Base-by-base conservation (phyloP, 2,888 invertebrate genomes). In the Lasioglossum figueresi region DNA sequence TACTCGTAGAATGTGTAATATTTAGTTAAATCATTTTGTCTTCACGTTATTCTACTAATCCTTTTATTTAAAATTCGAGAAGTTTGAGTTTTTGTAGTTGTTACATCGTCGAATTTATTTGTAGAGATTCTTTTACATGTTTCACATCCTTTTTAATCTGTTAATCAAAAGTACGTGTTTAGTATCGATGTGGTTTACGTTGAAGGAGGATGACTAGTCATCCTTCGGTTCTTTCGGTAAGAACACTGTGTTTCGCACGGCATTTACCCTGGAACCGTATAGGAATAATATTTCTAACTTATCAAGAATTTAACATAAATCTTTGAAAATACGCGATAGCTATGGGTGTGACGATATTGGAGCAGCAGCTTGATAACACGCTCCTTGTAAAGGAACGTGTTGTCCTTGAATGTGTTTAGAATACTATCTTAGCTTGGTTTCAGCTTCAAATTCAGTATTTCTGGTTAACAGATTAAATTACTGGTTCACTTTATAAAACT, bases 401-500 rank as follows among this genome's bases (percentile, higher is more conserved):
- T n/a, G n/a, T n/a, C n/a, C n/a, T n/a, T n/a, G n/a, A n/a, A n/a
- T n/a, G n/a, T n/a, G n/a, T 45, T 45, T 45, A 45, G 5, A 45
- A 45, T 45, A 45, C 45, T 45, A 45, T 5, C 48, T 52, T 23
- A 52, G 23, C 23, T 23, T 52, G 0, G 8, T 52, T 52, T 52
- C 23, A 43, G 43, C 43, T 43, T 43, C 14, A 68, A 40, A 40
- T 70, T 40, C n/a, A n/a, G 12, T 70, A 37, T 70, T 40, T n/a
- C 40, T 40, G 40, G 14, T 70, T 70, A 70, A 40, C 40, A 40
- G 70, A 70, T 70, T 70, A n/a, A 70, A n/a, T 23, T 70, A 70
- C 40, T 70, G 12, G n/a, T 70, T 70, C 14, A 40, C 14, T 70
- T 70, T 70, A 40, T 70, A 70, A 40, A 40, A 40, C 23, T 6